These are phyloP conservation scores for Elachura formosa DNA, from an alignment of 2,113 vertebrate genomes.

Conservation along the genomic window DNA sequence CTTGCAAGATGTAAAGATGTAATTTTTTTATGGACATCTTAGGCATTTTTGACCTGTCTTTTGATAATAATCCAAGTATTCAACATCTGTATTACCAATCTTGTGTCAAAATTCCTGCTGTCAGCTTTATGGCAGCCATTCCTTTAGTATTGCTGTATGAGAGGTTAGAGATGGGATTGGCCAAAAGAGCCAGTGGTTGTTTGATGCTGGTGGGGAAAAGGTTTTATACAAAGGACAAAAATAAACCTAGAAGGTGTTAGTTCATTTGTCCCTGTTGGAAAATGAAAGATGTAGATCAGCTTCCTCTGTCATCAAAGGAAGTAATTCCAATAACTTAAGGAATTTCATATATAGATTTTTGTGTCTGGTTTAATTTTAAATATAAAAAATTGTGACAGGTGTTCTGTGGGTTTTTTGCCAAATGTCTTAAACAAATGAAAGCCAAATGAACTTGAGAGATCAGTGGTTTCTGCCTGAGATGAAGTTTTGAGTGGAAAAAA, in stretches of 20 bases:
- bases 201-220: fast-evolving
- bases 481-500: background rate
- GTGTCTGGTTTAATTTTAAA: background rate
- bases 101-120: background rate
- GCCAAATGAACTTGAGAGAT: background rate
- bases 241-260: background rate
- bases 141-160: background rate
- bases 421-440: background rate
- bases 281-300: background rate
- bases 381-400: background rate
- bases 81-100: background rate
- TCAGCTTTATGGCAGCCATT: background rate
- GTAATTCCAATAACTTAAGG: conserved; percentile 11
- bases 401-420: background rate
- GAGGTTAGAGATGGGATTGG: background rate
- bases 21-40: background rate
- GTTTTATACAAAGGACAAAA: background rate
- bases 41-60: background rate
- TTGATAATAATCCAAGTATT: background rate
- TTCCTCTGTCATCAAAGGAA: conserved; percentile 21
- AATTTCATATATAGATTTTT: background rate
- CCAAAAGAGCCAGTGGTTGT: background rate
- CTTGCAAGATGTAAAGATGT: background rate
- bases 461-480: background rate
- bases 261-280: background rate